Evolutionary conservation across 2,888 invertebrate species (phyloP), one percentile per base, ranked within the genome.

Genomic region (Gymnosoma rotundatum): DNA sequence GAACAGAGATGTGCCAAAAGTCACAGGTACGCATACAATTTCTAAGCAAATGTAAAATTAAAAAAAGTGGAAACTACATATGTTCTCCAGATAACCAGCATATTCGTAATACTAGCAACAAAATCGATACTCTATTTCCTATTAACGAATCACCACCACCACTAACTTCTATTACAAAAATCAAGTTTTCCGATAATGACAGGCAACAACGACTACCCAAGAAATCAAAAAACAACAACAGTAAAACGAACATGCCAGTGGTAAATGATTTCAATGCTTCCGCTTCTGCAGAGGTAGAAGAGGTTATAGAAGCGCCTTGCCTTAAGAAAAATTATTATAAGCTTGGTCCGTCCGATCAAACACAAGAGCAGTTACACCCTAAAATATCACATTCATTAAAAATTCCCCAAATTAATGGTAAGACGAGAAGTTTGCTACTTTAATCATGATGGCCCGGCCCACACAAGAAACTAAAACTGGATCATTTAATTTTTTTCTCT

Each of bases 41-140:
- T 86, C 81, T 81, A 86, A 86, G 73, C 86, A 86, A 86, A 84
- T 85, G 64, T 85, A 74, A 73, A 79, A 66, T 67, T 73, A 48
- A 79, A 70, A 90, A 70, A 90, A 52, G 75, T 89, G 89, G 90
- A 90, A 90, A 88, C 81, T 64, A 64, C 69, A 84, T 90, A 84
- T 89, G 90, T 91, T 90, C 90, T 91, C 90, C 91, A 91, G 90
- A 91, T 90, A 91, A 91, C 88, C 91, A 88, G 88, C 73, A 63
- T 67, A 82, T 50, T 38, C 82, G 78, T 73, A 70, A 63, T 88
- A 75, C 75, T 76, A 75, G 50, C 75, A 80, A 80, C 52, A 66
- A 89, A 88, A 89, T 88, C 86, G 91, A 87, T 87, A 87, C 88
- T 87, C 87, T 89, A 89, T 89, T 88, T 89, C 89, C 90, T 87